A percentile compares a stretch with the other conserved stretches of the same genome.
Evolutionary conservation across 1,140 invertebrate species (phyloP).

Genomic region (Hyles euphorbiae): DNA sequence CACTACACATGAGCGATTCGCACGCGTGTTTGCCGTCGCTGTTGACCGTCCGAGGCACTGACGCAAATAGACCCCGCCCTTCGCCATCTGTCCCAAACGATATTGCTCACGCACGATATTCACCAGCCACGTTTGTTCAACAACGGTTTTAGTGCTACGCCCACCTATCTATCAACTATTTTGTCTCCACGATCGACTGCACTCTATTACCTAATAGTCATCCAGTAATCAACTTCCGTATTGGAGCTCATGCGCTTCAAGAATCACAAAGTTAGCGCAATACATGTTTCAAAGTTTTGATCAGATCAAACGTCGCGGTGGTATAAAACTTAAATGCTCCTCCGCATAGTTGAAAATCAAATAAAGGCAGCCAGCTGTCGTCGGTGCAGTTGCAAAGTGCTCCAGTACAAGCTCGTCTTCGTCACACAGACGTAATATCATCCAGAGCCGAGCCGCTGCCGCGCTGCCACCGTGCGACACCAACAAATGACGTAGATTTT

Average conservation of each 20-base stretch:
- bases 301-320: conserved; percentile 1
- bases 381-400: conserved; percentile 42
- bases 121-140: conserved; percentile 35
- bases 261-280: too few species aligned
- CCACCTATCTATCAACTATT: conserved; percentile 22
- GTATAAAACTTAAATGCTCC: conserved; percentile 38
- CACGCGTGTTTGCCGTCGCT: conserved; percentile 40
- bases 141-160: conserved; percentile 32
- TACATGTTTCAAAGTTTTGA: too few species aligned
- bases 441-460: conserved; percentile 9
- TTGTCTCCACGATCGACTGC: neutral
- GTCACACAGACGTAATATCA: conserved; percentile 41
- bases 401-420: conserved; percentile 37
- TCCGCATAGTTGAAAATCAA: conserved; percentile 48
- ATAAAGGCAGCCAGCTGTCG: conserved; percentile 54
- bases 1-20: conserved; percentile 38
- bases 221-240: too few species aligned
- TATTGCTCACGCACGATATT: conserved; percentile 43
- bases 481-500: conserved; percentile 31
- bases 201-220: too few species aligned
- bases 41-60: conserved; percentile 30
- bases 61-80: conserved; percentile 30
- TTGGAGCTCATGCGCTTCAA: too few species aligned
- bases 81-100: conserved; percentile 33
- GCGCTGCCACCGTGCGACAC: conserved; percentile 13